phyloP scores from a whole-genome alignment of 2,113 vertebrate species.

The Machaerirhynchus nigripectus region DNA sequence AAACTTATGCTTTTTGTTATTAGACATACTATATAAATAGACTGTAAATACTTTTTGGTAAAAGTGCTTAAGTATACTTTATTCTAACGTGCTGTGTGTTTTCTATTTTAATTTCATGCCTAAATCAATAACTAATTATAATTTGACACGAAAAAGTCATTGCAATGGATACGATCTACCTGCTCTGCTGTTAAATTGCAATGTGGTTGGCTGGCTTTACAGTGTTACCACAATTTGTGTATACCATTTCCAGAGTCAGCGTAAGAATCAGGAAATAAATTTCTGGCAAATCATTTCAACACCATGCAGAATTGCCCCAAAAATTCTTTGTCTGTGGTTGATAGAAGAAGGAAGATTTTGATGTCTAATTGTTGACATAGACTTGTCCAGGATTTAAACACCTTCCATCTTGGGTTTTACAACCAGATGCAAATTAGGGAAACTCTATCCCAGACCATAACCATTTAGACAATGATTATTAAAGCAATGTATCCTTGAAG shows the following conservation, averaged over 20 bases:
- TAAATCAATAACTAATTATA: slow-evolving; percentile 75
- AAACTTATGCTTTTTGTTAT: slow-evolving; percentile 29
- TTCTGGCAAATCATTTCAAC: not conserved
- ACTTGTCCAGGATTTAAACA: not conserved
- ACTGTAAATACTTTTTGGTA: slow-evolving; percentile 62
- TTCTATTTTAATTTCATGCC: slow-evolving; percentile 67
- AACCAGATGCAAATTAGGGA: not conserved
- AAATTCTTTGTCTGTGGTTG: not conserved
- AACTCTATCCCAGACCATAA: not conserved
- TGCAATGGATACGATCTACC: slow-evolving; percentile 43
- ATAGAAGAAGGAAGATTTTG: not conserved
- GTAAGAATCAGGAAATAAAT: slow-evolving; percentile 33
- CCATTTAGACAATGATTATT: slow-evolving; percentile 31
- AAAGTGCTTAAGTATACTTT: slow-evolving; percentile 71
- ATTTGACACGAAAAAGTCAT: slow-evolving; percentile 63
- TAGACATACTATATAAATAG: slow-evolving; percentile 50
- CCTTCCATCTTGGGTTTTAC: not conserved
- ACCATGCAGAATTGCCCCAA: not conserved
- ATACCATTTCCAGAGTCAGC: not conserved
- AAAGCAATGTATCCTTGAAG: slow-evolving; percentile 29
- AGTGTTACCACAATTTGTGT: slow-evolving; percentile 10
- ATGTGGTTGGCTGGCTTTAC: slow-evolving; percentile 10
- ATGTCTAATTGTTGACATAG: not conserved
- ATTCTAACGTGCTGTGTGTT: slow-evolving; percentile 53
- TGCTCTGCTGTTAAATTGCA: slow-evolving; percentile 45